These are phyloP conservation scores for Gymnorhina tibicen DNA, from an alignment of 2,113 vertebrate genomes.

Conservation along the genomic window DNA sequence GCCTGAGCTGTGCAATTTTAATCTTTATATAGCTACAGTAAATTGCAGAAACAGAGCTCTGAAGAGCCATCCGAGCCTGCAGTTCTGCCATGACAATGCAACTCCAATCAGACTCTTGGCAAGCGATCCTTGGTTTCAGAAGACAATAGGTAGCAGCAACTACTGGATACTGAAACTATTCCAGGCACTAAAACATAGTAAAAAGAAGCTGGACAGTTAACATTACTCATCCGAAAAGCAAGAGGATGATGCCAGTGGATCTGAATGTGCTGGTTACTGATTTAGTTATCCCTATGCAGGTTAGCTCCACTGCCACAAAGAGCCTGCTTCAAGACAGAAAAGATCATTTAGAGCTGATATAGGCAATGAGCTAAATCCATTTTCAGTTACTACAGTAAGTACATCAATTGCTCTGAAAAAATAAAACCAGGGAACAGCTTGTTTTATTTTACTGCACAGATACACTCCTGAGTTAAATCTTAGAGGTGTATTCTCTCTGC, in stretches of 20 bases:
- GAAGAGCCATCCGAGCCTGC: background rate
- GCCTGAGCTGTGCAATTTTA: background rate
- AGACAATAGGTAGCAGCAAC: conserved; percentile 37
- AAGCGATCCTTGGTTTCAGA: background rate
- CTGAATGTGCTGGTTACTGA: background rate
- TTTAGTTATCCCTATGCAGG: background rate
- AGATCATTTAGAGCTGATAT: background rate
- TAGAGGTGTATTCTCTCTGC: background rate
- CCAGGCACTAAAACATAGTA: conserved; percentile 5
- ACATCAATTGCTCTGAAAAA: background rate
- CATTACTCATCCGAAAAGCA: background rate
- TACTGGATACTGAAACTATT: conserved; percentile 24
- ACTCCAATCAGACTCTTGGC: conserved; percentile 31
- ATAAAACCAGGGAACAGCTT: background rate
- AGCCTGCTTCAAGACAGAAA: background rate
- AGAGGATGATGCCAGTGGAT: background rate
- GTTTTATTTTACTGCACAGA: conserved; percentile 23
- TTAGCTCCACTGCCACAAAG: background rate
- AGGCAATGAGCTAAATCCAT: background rate
- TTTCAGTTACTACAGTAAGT: conserved; percentile 2
- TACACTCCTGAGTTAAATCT: conserved; percentile 4
- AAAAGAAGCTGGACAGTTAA: conserved; percentile 20
- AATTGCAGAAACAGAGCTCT: conserved; percentile 1
- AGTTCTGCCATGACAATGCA: conserved; percentile 20
- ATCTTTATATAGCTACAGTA: conserved; percentile 36